Base-by-base conservation (phyloP, 2,888 invertebrate species). In the Tricholauxania praeusta region DNA sequence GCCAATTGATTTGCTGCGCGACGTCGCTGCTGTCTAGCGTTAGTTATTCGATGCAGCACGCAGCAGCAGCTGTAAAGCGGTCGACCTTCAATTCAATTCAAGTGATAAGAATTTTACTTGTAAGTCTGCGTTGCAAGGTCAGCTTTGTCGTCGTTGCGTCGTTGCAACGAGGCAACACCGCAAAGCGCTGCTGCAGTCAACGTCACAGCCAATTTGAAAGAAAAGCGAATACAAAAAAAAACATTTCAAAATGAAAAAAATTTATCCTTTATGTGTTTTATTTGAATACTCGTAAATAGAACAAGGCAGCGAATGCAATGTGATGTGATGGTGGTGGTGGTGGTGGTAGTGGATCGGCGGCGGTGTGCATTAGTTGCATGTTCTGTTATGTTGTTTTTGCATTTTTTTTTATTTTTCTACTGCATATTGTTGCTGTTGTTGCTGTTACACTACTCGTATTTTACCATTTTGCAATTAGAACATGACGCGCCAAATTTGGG, bases 401-500 rank as follows among this genome's bases (percentile, higher is more conserved):
- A 62, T 47, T 55, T 62, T 52, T 32, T 17, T 22, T 22, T 3
- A 2, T 4, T 39, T 70, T 53, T n/a, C n/a, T 39, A 17, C 39
- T 53, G 32, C 59, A 57, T 14, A 49, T 39, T 32, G 22, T 48
- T 51, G 51, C n/a, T 49, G 28, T 49, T 68, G 59, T 49, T 59
- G 48, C 28, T 52, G 48, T 47, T 22, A n/a, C 32, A 8, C n/a
- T 51, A 60, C 60, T 22, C 52, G 60, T 48, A 65, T 52, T 72
- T 72, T 53, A 51, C n/a, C 63, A 63, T 63, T 68, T 68, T 57
- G 69, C 72, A 75, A 75, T 74, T 75, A 72, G 75, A 75, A 74
- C 75, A 74, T 72, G 70, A 75, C 73, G 73, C 70, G 47, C 65
- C 59, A 22, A 84, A 84, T 83, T 83, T 83, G 77, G 85, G 84